Percentiles rank a stretch among this genome's conserved stretches.
These are phyloP conservation scores for Lepidostoma basale DNA, from an alignment of 1,140 invertebrate genomes.

Conservation along the genomic window DNA sequence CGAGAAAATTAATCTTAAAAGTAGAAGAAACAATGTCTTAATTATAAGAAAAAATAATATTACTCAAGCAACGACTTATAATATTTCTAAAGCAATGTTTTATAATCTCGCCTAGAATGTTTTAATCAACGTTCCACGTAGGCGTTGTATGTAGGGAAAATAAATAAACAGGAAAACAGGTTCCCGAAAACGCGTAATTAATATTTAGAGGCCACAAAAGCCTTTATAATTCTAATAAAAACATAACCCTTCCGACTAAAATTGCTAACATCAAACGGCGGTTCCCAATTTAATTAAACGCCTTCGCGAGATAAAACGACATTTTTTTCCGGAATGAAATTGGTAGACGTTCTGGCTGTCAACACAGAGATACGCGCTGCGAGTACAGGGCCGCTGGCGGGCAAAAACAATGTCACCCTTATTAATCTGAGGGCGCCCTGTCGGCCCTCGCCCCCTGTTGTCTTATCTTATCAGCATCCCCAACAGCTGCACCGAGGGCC, in stretches of 20 bases:
- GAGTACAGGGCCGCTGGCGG: conserved; percentile 6
- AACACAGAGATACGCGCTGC: conserved; percentile 26
- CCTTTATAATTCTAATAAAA: too few relatives aligned
- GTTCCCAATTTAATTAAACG: conserved; percentile 19
- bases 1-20: too few relatives aligned
- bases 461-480: conserved; percentile 43
- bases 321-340: conserved; percentile 8
- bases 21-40: too few relatives aligned
- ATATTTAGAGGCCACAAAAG: too few relatives aligned
- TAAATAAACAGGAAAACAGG: too few relatives aligned
- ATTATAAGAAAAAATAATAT: too few relatives aligned
- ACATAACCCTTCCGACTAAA: not conserved
- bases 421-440: conserved; percentile 32
- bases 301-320: not conserved
- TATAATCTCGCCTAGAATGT: too few relatives aligned
- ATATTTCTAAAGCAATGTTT: too few relatives aligned
- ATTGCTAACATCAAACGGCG: not conserved
- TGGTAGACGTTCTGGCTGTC: conserved; percentile 4
- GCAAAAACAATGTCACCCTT: conserved; percentile 42
- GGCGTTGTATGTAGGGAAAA: too few relatives aligned
- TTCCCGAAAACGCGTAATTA: too few relatives aligned
- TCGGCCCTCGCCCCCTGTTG: not conserved
- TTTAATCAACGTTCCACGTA: too few relatives aligned
- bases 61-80: too few relatives aligned
- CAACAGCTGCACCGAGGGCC: conserved; percentile 41